These are phyloP conservation scores for Cataglyphis albicans DNA, from an alignment of 2,888 invertebrate genomes.

Conservation along the genomic window DNA sequence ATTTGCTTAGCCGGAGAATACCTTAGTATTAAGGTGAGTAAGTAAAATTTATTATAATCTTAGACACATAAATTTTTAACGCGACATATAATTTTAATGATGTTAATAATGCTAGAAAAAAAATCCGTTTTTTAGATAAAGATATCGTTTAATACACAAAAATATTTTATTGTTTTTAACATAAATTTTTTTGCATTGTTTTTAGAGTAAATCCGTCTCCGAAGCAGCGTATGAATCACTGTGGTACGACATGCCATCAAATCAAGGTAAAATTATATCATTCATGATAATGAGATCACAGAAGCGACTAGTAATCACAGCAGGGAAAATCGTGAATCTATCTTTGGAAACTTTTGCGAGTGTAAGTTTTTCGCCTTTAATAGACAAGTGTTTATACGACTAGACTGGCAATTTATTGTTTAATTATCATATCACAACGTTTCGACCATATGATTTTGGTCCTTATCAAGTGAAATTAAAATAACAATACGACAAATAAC, in stretches of 20 bases:
- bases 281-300: conserved; percentile 58
- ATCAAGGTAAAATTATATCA: conserved; percentile 47
- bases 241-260: conserved; percentile 62
- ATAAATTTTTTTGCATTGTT: conserved; percentile 3
- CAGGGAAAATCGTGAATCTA: conserved; percentile 51
- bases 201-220: conserved; percentile 54
- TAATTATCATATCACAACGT: too few species aligned
- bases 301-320: conserved; percentile 43
- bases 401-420: too few species aligned
- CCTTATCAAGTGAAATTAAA: too few species aligned
- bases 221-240: conserved; percentile 54
- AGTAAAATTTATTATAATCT: neutral
- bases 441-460: too few species aligned
- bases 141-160: neutral
- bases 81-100: too few species aligned
- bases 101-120: neutral
- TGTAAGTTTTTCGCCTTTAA: conserved; percentile 28
- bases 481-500: too few species aligned
- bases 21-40: conserved; percentile 58
- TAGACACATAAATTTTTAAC: neutral
- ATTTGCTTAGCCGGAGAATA: conserved; percentile 69
- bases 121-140: neutral
- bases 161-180: conserved; percentile 5
- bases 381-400: too few species aligned
- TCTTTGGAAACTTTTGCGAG: conserved; percentile 52